phyloP scores from a whole-genome alignment of 2,888 invertebrate species.

The Tetranychus piercei region DNA sequence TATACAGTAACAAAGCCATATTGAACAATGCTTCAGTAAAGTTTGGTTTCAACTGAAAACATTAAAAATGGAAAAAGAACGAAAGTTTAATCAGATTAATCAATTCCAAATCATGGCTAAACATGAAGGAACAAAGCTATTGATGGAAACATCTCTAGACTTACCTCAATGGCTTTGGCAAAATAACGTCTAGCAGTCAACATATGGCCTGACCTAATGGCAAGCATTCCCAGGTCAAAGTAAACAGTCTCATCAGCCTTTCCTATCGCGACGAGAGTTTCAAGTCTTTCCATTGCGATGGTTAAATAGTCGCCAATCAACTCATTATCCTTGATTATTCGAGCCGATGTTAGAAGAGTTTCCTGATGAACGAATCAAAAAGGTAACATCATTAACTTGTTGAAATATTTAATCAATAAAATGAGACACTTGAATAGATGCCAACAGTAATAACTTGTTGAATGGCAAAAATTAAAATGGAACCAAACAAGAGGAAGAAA shows the following conservation, averaged over 20 bases:
- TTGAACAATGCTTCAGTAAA: conserved; percentile 21
- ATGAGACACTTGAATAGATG: background rate
- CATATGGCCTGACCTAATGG: conserved; percentile 30
- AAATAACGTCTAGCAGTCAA: background rate
- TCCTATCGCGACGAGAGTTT: conserved; percentile 25
- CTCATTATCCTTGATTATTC: conserved; percentile 28
- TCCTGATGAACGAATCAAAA: background rate
- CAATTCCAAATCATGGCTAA: too few relatives aligned
- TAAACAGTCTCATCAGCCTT: conserved; percentile 31
- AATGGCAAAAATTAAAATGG: background rate
- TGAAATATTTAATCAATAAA: background rate
- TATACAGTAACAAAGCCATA: conserved; percentile 20
- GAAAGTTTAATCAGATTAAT: background rate
- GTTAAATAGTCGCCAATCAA: conserved; percentile 9
- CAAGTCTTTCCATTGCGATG: conserved; percentile 19
- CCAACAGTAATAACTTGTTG: background rate
- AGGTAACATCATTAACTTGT: background rate
- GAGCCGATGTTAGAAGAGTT: conserved; percentile 20
- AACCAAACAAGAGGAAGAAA: background rate
- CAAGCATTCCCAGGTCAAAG: conserved; percentile 33
- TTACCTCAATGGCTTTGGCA: conserved; percentile 9
- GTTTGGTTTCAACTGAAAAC: conserved; percentile 11
- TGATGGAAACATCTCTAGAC: background rate
- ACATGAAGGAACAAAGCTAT: too few relatives aligned
- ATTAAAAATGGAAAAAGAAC: background rate